Conservation (phyloP, 2,888 invertebrate genomes). For the Erebia epiphron region DNA sequence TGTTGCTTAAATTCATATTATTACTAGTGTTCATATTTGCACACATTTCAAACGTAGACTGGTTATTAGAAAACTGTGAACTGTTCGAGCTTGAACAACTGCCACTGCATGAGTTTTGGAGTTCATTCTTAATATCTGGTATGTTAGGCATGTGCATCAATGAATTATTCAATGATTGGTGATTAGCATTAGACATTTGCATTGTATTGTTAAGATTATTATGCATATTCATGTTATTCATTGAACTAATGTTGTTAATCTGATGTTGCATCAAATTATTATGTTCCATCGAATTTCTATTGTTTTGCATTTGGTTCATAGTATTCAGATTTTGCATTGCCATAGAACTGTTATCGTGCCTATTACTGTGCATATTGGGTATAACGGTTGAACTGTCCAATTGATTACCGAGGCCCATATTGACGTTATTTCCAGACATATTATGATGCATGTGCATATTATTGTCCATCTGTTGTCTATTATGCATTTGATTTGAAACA, state of each 20-base stretch:
- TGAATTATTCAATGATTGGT: slow-evolving; percentile 67
- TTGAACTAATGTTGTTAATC: slow-evolving; percentile 64
- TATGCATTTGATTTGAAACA: slow-evolving; percentile 73
- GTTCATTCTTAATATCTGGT: slow-evolving; percentile 77
- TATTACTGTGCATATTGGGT: slow-evolving; percentile 66
- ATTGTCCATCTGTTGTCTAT: slow-evolving; percentile 70
- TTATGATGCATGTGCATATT: slow-evolving; percentile 77
- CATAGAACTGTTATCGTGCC: slow-evolving; percentile 71
- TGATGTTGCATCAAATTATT: slow-evolving; percentile 74
- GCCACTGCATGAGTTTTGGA: slow-evolving; percentile 73
- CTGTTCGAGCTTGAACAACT: slow-evolving; percentile 66
- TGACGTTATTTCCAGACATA: slow-evolving; percentile 63
- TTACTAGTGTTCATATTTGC: slow-evolving; percentile 62
- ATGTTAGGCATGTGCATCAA: slow-evolving; percentile 75
- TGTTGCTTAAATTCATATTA: slow-evolving; percentile 61
- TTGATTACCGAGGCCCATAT: slow-evolving; percentile 66
- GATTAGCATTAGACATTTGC: slow-evolving; percentile 69
- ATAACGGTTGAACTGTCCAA: slow-evolving; percentile 66
- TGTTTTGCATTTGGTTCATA: slow-evolving; percentile 73
- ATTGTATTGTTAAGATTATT: slow-evolving; percentile 65
- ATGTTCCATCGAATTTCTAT: slow-evolving; percentile 71
- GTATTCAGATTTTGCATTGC: slow-evolving; percentile 69
- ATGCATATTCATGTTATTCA: slow-evolving; percentile 74
- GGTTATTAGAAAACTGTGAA: slow-evolving; percentile 64
- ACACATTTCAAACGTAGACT: slow-evolving; percentile 71